These are phyloP conservation scores for Carduelis carduelis DNA, from an alignment of 2,797 vertebrate species.

Conservation along the genomic window DNA sequence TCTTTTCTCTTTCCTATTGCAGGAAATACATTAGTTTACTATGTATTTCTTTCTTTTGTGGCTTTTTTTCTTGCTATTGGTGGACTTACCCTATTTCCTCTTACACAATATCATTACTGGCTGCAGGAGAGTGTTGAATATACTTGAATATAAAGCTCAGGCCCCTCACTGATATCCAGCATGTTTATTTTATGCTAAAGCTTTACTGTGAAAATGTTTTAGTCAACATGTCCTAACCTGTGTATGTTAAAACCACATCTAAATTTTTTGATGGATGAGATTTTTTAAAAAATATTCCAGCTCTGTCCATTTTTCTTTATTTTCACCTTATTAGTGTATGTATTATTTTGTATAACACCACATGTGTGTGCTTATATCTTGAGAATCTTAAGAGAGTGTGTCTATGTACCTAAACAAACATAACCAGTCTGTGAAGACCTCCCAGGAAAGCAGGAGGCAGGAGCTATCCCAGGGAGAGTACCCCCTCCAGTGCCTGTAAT, in stretches of 20 bases:
- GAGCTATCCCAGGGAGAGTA: not conserved
- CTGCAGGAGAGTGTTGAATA: not conserved
- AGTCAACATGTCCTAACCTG: not conserved
- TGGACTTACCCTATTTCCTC: not conserved
- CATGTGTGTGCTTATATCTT: not conserved
- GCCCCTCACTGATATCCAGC: not conserved
- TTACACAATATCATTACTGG: not conserved
- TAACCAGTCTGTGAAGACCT: not conserved
- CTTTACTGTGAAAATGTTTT: not conserved
- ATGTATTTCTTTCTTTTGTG: not conserved
- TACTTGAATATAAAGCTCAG: not conserved
- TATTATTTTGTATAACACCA: not conserved
- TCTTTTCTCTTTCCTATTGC: not conserved
- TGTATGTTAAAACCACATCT: not conserved
- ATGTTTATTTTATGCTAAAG: not conserved
- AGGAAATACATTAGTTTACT: not conserved
- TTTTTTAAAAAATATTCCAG: not conserved
- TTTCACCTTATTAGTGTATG: not conserved
- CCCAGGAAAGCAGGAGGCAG: not conserved
- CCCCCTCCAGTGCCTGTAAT: accelerated
- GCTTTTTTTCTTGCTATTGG: not conserved
- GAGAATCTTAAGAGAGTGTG: not conserved
- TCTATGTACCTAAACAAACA: not conserved
- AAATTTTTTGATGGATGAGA: not conserved
- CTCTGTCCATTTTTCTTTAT: not conserved